These are phyloP conservation scores for Heteronetta atricapilla DNA, from an alignment of 2,113 vertebrate genomes.

Conservation along the genomic window DNA sequence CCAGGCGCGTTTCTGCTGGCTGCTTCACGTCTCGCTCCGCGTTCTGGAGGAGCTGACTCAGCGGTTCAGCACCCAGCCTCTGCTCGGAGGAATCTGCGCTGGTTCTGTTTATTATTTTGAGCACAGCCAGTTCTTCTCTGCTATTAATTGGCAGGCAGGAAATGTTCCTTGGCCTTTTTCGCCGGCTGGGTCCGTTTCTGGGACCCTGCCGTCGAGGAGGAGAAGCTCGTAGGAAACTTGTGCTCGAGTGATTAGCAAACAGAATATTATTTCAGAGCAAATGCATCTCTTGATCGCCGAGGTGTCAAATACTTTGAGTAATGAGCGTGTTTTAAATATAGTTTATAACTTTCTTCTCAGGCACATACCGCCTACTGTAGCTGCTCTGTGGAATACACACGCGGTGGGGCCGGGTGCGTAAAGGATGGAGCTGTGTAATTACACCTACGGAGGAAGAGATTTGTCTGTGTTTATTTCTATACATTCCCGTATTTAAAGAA, in stretches of 20 bases:
- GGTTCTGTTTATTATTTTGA: constrained; percentile 39
- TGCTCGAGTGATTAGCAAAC: neutral
- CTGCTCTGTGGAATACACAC: neutral
- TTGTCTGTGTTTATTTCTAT: constrained; percentile 20
- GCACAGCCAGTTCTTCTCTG: neutral
- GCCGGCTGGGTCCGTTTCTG: neutral
- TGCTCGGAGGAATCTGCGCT: neutral
- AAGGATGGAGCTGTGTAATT: constrained; percentile 55
- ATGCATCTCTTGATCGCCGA: neutral
- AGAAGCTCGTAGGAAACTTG: neutral
- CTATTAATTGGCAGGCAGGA: constrained; percentile 23
- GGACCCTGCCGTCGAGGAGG: neutral
- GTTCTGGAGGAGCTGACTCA: neutral
- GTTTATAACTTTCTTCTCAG: constrained; percentile 28
- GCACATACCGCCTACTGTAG: neutral
- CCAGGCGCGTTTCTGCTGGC: neutral
- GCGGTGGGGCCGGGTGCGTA: neutral
- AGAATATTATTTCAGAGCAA: neutral
- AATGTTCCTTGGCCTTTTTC: neutral
- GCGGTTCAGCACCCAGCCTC: neutral
- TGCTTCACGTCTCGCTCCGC: neutral
- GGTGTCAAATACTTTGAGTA: constrained; percentile 38
- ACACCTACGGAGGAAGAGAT: constrained; percentile 41
- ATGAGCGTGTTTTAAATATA: constrained; percentile 44
- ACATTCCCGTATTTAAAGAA: neutral